These are phyloP conservation scores for Gerris buenoi DNA, from an alignment of 1,140 invertebrate species.

Conservation along the genomic window DNA sequence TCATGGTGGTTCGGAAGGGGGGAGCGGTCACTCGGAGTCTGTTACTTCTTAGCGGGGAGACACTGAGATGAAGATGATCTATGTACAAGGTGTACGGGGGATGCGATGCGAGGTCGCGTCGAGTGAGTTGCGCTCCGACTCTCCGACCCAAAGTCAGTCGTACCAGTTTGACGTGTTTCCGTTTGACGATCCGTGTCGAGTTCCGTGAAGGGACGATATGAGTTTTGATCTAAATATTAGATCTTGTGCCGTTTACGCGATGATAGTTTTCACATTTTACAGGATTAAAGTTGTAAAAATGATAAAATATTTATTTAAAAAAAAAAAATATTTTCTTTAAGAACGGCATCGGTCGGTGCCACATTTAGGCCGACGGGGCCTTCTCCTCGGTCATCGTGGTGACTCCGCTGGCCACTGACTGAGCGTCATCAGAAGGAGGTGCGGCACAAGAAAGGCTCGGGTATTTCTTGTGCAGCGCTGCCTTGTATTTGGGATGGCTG, in stretches of 20 bases:
- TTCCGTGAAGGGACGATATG: neutral
- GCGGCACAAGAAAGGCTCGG: constrained; percentile 30
- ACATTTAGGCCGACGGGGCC: constrained; percentile 16
- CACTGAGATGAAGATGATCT: neutral
- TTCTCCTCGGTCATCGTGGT: constrained; percentile 19
- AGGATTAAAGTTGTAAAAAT: too few relatives aligned
- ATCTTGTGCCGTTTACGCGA: neutral
- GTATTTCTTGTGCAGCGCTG: constrained; percentile 52
- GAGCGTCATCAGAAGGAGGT: constrained; percentile 10
- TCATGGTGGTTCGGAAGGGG: too few relatives aligned
- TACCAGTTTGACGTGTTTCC: neutral
- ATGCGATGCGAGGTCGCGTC: neutral
- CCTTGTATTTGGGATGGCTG: constrained; percentile 60
- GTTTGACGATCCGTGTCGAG: neutral
- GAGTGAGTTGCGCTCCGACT: neutral
- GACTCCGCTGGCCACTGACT: constrained; percentile 17
- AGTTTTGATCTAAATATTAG: neutral
- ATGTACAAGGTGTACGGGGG: neutral
- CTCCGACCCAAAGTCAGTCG: neutral
- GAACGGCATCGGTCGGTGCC: neutral
- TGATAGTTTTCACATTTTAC: neutral
- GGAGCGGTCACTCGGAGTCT: too few relatives aligned
- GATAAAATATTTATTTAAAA: too few relatives aligned
- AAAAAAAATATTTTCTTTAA: too few relatives aligned
- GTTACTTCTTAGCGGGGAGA: neutral